phyloP scores from a whole-genome alignment of 2,113 vertebrate genomes.

The Engraulis encrasicolus region DNA sequence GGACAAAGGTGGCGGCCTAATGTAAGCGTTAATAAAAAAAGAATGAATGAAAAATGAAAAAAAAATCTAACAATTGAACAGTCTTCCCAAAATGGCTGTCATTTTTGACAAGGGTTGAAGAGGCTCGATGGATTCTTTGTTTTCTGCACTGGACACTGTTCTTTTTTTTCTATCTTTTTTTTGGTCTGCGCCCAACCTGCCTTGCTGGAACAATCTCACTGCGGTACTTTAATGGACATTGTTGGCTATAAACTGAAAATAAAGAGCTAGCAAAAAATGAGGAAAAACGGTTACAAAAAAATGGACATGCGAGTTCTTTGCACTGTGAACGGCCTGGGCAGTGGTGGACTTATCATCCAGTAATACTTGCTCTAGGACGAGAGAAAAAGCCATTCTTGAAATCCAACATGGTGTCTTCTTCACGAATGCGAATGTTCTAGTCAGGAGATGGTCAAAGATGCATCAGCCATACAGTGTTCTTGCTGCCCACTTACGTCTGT shows the following conservation, averaged over 20 bases:
- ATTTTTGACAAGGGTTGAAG: background rate
- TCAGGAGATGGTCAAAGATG: background rate
- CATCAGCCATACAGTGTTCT: conserved; percentile 14
- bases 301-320: background rate
- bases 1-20: background rate
- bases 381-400: conserved; percentile 9
- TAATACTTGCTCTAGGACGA: background rate
- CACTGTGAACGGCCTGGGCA: background rate
- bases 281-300: background rate
- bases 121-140: conserved; percentile 2
- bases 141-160: background rate
- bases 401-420: conserved; percentile 13
- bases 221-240: too few relatives aligned
- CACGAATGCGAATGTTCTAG: background rate
- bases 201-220: background rate
- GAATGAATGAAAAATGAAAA: background rate
- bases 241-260: too few relatives aligned
- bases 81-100: background rate
- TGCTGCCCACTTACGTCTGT: background rate
- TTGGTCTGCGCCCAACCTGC: too few relatives aligned
- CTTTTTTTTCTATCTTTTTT: background rate
- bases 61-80: background rate
- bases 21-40: too few relatives aligned
- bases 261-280: background rate
- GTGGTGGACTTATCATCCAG: background rate